Conservation (phyloP, 2,113 vertebrate species). For the Halichoeres trimaculatus region DNA sequence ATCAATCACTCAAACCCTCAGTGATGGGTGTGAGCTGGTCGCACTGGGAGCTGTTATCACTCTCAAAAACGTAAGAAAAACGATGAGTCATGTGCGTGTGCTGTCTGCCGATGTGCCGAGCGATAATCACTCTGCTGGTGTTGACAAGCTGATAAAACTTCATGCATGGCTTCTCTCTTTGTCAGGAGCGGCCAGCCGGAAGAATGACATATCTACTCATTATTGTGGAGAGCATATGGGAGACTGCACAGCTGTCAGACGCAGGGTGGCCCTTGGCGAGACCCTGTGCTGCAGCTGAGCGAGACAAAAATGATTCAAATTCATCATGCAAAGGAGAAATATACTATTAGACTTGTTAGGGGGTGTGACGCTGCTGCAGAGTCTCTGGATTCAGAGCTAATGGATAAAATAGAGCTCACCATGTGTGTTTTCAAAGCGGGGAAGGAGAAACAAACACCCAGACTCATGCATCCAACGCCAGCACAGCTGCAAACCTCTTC, state of each 20-base stretch:
- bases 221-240: slow-evolving; percentile 74
- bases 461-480: no score
- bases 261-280: slow-evolving; percentile 26
- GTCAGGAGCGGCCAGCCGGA: slow-evolving; percentile 62
- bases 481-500: background rate
- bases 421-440: slow-evolving; percentile 3
- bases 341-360: background rate
- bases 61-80: slow-evolving; percentile 18
- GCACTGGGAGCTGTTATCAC: slow-evolving; percentile 14
- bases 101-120: slow-evolving; percentile 13
- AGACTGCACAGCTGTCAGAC: slow-evolving; percentile 64
- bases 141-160: slow-evolving; percentile 69
- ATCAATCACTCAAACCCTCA: background rate
- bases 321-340: slow-evolving; percentile 5
- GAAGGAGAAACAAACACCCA: slow-evolving; percentile 3
- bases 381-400: background rate
- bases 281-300: slow-evolving; percentile 30
- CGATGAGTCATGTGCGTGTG: slow-evolving; percentile 44
- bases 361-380: slow-evolving; percentile 1
- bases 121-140: slow-evolving; percentile 69
- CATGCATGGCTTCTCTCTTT: slow-evolving; percentile 69
- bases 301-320: background rate
- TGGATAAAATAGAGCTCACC: background rate
- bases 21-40: background rate
- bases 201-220: slow-evolving; percentile 70